A percentile compares a stretch with the other conserved stretches of the same genome.
Evolutionary conservation across 2,888 invertebrate genomes (phyloP).

Genomic region (Pecten maximus): DNA sequence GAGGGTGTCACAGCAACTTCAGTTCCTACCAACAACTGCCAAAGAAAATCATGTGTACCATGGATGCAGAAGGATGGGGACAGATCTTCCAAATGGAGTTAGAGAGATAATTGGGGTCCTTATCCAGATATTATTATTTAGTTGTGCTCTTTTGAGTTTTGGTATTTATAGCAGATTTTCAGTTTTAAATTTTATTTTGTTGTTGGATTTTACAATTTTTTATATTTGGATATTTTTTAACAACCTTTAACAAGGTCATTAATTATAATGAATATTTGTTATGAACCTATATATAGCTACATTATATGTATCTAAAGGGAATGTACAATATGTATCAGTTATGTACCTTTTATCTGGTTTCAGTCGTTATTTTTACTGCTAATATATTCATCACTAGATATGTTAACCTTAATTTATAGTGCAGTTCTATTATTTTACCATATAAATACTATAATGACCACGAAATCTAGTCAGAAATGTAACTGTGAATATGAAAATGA

Average conservation of each 20-base stretch:
- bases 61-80: slow-evolving; percentile 64
- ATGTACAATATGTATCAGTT: too few relatives aligned
- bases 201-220: neutral
- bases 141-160: neutral
- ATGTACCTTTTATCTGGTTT: too few relatives aligned
- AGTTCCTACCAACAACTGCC: slow-evolving; percentile 59
- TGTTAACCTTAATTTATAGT: too few relatives aligned
- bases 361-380: too few relatives aligned
- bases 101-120: slow-evolving; percentile 52
- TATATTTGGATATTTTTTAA: too few relatives aligned
- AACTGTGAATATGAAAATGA: neutral
- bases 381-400: too few relatives aligned
- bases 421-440: too few relatives aligned
- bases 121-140: neutral
- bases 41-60: slow-evolving; percentile 55
- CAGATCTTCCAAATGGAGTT: slow-evolving; percentile 65
- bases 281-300: too few relatives aligned
- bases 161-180: neutral
- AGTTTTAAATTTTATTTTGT: neutral
- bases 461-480: neutral
- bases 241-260: too few relatives aligned
- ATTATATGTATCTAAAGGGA: too few relatives aligned
- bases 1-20: slow-evolving; percentile 62
- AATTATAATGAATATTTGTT: too few relatives aligned
- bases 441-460: too few relatives aligned